phyloP scores from a whole-genome alignment of 2,797 vertebrate genomes.

The Premnoplex brunnescens region DNA sequence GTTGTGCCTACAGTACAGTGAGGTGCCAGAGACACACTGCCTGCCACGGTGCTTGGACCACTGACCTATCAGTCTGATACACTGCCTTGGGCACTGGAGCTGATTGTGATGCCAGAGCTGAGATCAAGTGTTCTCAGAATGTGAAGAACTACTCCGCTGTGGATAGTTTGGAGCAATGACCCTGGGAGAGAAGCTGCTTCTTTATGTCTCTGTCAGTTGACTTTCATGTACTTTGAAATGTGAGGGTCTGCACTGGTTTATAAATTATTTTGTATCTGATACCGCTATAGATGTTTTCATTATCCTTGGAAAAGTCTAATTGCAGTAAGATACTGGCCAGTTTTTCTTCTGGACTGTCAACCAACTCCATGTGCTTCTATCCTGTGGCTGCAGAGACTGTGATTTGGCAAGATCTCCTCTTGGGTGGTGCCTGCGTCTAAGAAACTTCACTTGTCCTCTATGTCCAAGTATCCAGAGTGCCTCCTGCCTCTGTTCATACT shows the following conservation, averaged over 20 bases:
- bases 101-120: neutral
- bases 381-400: neutral
- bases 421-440: neutral
- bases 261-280: neutral
- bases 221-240: neutral
- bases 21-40: neutral
- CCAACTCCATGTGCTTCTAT: neutral
- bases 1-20: neutral
- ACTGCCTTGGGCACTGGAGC: neutral
- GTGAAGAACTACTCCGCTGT: neutral
- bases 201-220: neutral
- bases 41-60: neutral
- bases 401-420: neutral
- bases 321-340: neutral
- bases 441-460: neutral
- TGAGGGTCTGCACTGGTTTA: neutral
- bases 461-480: neutral
- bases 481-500: neutral
- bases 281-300: neutral
- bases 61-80: neutral
- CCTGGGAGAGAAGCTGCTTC: neutral
- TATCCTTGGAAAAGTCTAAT: neutral
- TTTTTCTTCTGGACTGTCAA: neutral
- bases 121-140: neutral
- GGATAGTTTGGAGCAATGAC: neutral